Evolutionary conservation across 2,797 vertebrate genomes (phyloP), one percentile per base, ranked within the genome.

Genomic region (Anas georgica): DNA sequence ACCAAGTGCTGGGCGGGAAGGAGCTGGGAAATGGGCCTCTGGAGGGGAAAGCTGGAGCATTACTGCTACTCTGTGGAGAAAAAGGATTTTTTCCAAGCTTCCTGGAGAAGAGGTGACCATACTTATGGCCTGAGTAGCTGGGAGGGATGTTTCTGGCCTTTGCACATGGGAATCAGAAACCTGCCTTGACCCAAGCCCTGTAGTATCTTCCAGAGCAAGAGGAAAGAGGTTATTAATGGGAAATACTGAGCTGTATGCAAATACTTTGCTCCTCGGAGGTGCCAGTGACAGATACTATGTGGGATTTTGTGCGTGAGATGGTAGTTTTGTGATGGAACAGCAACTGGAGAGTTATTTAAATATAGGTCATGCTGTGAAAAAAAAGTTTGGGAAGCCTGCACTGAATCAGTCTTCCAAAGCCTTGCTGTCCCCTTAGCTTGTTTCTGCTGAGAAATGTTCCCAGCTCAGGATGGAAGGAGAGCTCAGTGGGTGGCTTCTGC

Each of bases 211-310:
- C 63, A 88, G 45, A 55, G 64, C 0, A 33, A 88, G 75, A 67
- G 46, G 59, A 48, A 93, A 82, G 80, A 25, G 55, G 63, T 46
- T 96, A 89, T 89, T 88, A 89, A 67, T 37, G 83, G 72, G 56
- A 70, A 94, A 89, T 94, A 58, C 59, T 63, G 67, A 91, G 39
- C 43, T 86, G 10, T 60, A 64, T 89, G 84, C 39, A 77, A 83
- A 70, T 79, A 41, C 59, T 92, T 87, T 70, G 33, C 56, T 93
- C 64, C 82, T 93, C 89, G 80, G 87, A 93, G 86, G 84, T 95
- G 82, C 75, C 39, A 68, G 89, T 93, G 92, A 91, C 92, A 92
- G 93, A 84, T 87, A 92, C 88, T 83, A 16, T 59, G 92, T 94
- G 95, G 83, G 92, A 89, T 94, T 96, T 91, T 25, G 26, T 92